phyloP scores from a whole-genome alignment of 2,888 invertebrate genomes.

The Thelaira solivaga region DNA sequence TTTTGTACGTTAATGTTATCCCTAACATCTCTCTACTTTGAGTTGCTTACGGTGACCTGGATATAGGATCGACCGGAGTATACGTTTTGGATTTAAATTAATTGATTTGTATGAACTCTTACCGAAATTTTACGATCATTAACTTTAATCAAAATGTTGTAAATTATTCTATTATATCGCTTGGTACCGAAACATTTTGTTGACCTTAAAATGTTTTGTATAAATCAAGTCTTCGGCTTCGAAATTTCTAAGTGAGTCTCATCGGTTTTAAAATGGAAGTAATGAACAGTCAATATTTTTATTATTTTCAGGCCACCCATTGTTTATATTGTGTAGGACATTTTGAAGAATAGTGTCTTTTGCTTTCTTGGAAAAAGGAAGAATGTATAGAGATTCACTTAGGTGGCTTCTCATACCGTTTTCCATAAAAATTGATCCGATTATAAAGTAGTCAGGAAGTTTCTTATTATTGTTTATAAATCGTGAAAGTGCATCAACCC shows the following conservation, averaged over 20 bases:
- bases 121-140: slow-evolving; percentile 5
- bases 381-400: neutral
- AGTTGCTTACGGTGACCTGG: too few relatives aligned
- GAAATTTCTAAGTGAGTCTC: neutral
- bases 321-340: neutral
- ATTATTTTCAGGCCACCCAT: neutral
- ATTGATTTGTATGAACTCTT: neutral
- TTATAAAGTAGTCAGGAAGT: neutral
- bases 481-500: too few relatives aligned
- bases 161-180: slow-evolving; percentile 29
- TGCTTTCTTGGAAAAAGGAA: too few relatives aligned
- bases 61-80: neutral
- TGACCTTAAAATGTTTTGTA: slow-evolving; percentile 16
- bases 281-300: neutral
- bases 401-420: neutral
- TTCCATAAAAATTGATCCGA: neutral
- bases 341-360: neutral
- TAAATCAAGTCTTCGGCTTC: slow-evolving; percentile 3
- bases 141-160: slow-evolving; percentile 3
- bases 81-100: neutral
- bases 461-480: too few relatives aligned
- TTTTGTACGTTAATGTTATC: too few relatives aligned
- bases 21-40: slow-evolving; percentile 23
- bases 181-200: slow-evolving; percentile 20
- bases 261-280: neutral